Evolutionary conservation across 2,113 vertebrate species (phyloP).

Genomic region (Chaetops frenatus): DNA sequence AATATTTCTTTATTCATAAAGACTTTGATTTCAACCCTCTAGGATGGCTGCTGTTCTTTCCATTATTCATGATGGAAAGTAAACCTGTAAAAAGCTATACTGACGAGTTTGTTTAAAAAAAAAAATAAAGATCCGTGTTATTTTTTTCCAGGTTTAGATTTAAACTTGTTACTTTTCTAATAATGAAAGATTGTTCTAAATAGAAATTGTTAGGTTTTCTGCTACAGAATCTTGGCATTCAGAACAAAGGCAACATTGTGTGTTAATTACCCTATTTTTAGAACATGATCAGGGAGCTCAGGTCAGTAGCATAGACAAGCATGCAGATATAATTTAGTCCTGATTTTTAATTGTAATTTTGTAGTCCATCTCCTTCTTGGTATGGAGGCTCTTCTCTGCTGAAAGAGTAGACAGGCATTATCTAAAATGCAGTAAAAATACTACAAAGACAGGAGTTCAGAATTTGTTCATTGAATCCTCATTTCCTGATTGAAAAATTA

Average conservation of each 20-base stretch:
- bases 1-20: neutral
- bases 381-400: neutral
- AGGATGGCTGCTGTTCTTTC: neutral
- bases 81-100: neutral
- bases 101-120: neutral
- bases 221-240: neutral
- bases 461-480: neutral
- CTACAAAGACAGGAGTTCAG: neutral
- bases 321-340: neutral
- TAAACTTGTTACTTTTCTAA: neutral
- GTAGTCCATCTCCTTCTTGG: neutral
- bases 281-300: neutral
- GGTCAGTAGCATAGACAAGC: neutral
- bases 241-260: neutral
- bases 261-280: constrained; percentile 26
- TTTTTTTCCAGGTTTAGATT: neutral
- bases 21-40: neutral
- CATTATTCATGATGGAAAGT: neutral
- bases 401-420: neutral
- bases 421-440: neutral
- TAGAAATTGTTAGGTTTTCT: neutral
- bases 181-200: neutral
- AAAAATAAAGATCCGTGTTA: neutral
- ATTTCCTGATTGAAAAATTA: neutral
- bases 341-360: neutral